Percentiles rank a stretch among this genome's conserved stretches.
Conservation (phyloP, 2,113 vertebrate species). For the Colaptes auratus region DNA sequence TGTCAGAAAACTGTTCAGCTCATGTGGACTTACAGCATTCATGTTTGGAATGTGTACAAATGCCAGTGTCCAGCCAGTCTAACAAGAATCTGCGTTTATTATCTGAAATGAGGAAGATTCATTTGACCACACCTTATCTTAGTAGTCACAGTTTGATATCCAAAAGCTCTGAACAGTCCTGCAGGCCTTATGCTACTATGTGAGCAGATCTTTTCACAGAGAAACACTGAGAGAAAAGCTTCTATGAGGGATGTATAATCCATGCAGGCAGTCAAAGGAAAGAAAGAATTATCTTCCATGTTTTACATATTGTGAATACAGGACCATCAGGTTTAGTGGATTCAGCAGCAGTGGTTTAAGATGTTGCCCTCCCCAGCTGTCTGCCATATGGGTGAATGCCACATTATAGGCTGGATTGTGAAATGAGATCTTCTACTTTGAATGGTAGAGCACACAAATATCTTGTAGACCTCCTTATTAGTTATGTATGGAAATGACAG, state of each 20-base stretch:
- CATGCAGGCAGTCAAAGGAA: neutral
- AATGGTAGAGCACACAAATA: neutral
- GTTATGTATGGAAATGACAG: neutral
- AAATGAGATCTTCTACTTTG: neutral
- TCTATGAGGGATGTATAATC: neutral
- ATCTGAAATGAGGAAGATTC: neutral
- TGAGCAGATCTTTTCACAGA: neutral
- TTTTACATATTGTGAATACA: neutral
- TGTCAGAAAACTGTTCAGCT: neutral
- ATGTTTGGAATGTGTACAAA: accelerated
- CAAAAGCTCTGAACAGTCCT: neutral
- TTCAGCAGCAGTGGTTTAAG: neutral
- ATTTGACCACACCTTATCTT: neutral
- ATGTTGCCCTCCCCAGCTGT: neutral
- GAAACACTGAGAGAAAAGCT: neutral
- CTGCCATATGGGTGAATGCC: neutral
- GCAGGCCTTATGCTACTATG: neutral
- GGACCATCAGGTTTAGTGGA: neutral
- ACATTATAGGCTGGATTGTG: neutral
- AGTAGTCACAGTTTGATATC: neutral
- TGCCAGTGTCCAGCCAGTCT: accelerated
- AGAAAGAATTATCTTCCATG: neutral
- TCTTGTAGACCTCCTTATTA: neutral
- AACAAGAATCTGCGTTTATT: neutral
- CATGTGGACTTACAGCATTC: neutral